Percentiles rank a stretch among this genome's conserved stretches.
These are phyloP conservation scores for Rhabdomys pumilio DNA, from an alignment of 2,797 vertebrate species.

Conservation along the genomic window DNA sequence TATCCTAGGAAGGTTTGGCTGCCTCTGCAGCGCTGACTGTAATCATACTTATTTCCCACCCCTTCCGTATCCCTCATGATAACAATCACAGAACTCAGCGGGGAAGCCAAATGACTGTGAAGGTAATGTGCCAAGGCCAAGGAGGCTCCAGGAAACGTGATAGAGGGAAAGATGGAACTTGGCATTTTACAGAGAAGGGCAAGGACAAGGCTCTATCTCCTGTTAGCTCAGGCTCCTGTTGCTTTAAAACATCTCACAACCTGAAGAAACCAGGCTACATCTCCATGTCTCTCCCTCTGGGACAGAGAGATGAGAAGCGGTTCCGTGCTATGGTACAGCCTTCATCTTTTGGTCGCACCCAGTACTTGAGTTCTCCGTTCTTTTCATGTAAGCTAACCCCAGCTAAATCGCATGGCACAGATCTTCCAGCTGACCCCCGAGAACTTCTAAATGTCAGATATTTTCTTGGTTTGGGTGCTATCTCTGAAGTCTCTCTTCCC, in stretches of 20 bases:
- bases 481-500: not conserved
- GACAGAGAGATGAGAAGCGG: not conserved
- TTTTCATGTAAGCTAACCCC: not conserved
- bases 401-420: not conserved
- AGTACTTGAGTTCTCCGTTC: not conserved
- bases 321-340: not conserved
- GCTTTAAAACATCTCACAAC: not conserved
- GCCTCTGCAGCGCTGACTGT: not conserved
- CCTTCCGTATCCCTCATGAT: not conserved
- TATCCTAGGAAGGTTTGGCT: not conserved
- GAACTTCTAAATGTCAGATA: not conserved
- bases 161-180: too few relatives aligned
- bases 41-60: not conserved
- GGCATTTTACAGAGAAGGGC: not conserved
- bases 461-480: not conserved
- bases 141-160: too few relatives aligned
- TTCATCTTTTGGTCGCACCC: not conserved
- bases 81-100: not conserved
- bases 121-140: too few relatives aligned
- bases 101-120: not conserved
- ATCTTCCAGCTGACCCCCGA: not conserved
- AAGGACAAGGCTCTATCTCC: not conserved
- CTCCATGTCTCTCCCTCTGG: not conserved
- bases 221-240: too few relatives aligned
- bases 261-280: not conserved